Base-by-base conservation (phyloP, 2,888 invertebrate genomes). In the Malthinus flaveolus region DNA sequence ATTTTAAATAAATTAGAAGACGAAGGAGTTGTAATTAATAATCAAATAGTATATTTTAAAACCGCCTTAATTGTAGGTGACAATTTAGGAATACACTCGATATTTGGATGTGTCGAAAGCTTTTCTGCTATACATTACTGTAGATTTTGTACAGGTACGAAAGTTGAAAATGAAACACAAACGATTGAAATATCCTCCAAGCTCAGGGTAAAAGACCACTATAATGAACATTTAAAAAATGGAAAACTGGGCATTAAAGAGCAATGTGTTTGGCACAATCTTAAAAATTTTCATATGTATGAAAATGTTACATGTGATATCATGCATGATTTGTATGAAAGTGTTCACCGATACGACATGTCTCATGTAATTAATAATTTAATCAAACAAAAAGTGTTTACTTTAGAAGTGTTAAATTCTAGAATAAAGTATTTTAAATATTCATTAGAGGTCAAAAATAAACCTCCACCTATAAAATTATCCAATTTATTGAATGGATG, bases 301-400 rank as follows among this genome's bases (percentile, higher is more conserved):
- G 54, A 62, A 31, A 75, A 73, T 63, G 32, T 65, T 8, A 62
- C 63, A 7, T 68, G 68, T 62, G 75, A 74, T 56, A 61, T 72
- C n/a, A 71, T 73, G 70, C 74, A 75, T 47, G 72, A 75, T 54
- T 45, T 71, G 15, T 66, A 57, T 59, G 67, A 71, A 51, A 70
- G 71, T 12, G 54, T 71, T 23, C 61, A 61, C 48, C 50, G 70
- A 45, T 71, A 73, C 62, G 71, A 65, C 33, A 69, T 72, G 68
- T 63, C 66, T 3, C 47, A 60, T 36, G 68, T 73, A 11, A 68
- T 72, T 15, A 33, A 61, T 35, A 39, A 59, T 37, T 64, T 66
- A 9, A 60, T 71, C 23, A 31, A 49, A 10, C n/a, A 49, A 11
- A 48, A 47, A 7, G 32, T 56, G 42, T 63, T 66, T 50, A 49